Percentiles rank a stretch among this genome's conserved stretches.
These are phyloP conservation scores for Chaenodraco wilsoni DNA, from an alignment of 2,797 vertebrate species.

Conservation along the genomic window DNA sequence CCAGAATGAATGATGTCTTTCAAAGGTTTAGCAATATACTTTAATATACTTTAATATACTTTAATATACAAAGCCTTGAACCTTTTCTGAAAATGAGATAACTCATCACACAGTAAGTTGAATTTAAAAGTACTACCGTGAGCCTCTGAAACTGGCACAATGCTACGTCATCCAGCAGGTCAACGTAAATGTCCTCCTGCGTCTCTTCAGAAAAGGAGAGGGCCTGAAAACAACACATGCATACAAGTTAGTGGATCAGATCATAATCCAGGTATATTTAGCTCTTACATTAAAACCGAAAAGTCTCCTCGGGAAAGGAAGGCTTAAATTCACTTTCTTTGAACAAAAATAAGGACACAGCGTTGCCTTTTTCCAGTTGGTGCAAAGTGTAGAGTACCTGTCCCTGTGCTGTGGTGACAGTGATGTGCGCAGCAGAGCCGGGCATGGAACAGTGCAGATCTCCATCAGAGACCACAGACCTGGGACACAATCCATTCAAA, in stretches of 20 bases:
- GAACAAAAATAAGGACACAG: not conserved
- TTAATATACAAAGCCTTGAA: no score
- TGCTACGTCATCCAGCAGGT: conserved; percentile 85
- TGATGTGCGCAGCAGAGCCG: conserved; percentile 70
- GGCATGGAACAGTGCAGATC: conserved; percentile 61
- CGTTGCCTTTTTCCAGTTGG: not conserved
- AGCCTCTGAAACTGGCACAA: conserved; percentile 86
- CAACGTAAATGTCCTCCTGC: conserved; percentile 81
- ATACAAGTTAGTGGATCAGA: not conserved
- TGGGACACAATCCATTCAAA: not conserved
- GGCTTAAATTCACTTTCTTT: not conserved
- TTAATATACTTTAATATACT: not conserved
- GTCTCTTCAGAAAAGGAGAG: conserved; percentile 85
- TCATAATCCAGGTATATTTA: not conserved
- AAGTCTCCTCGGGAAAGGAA: no score
- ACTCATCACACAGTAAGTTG: not conserved
- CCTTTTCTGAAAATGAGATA: not conserved
- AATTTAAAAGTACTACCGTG: conserved; percentile 73
- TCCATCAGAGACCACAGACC: conserved; percentile 64
- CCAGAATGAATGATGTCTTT: not conserved
- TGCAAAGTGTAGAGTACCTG: conserved; percentile 72
- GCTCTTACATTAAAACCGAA: not conserved
- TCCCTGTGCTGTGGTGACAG: conserved; percentile 86
- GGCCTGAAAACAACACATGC: conserved; percentile 62
- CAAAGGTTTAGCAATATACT: not conserved